Evolutionary conservation across 2,797 vertebrate genomes (phyloP).

Genomic region (Botia almorhae): DNA sequence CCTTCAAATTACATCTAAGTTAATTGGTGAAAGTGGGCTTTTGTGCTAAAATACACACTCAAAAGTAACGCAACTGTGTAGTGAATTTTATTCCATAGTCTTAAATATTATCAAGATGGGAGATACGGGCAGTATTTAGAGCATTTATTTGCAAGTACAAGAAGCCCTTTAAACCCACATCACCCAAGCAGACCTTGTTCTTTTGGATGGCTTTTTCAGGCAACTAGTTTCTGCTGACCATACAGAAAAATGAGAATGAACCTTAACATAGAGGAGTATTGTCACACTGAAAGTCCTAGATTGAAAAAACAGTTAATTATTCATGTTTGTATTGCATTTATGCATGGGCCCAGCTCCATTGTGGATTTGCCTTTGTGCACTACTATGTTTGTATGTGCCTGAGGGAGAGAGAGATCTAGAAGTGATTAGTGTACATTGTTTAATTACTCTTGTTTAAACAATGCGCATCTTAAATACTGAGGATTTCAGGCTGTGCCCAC

Average conservation of each 20-base stretch:
- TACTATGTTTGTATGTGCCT: constrained; percentile 9
- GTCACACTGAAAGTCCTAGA: constrained; percentile 16
- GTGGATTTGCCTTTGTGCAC: constrained; percentile 10
- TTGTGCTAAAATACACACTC: not conserved
- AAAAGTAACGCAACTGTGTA: not conserved
- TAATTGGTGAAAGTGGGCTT: not conserved
- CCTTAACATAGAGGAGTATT: constrained; percentile 30
- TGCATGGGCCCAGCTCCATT: constrained; percentile 13
- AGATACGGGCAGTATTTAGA: not conserved
- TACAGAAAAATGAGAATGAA: constrained; percentile 58
- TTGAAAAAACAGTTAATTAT: constrained; percentile 32
- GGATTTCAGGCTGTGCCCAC: not conserved
- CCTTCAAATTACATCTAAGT: not conserved
- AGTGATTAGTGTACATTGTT: constrained; percentile 28
- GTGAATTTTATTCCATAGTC: not conserved
- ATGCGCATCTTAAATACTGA: not conserved
- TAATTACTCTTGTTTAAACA: constrained; percentile 17
- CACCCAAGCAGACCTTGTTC: constrained; percentile 53
- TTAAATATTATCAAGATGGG: constrained; percentile 51
- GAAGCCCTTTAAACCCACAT: constrained; percentile 43
- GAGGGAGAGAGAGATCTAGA: not conserved
- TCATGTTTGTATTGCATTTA: constrained; percentile 40
- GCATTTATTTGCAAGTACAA: constrained; percentile 31
- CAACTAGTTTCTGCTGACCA: constrained; percentile 60
- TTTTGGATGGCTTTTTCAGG: constrained; percentile 54